Evolutionary conservation across 2,888 invertebrate species (phyloP), one percentile per base, ranked within the genome.

Genomic region (Schizotus pectinicornis): DNA sequence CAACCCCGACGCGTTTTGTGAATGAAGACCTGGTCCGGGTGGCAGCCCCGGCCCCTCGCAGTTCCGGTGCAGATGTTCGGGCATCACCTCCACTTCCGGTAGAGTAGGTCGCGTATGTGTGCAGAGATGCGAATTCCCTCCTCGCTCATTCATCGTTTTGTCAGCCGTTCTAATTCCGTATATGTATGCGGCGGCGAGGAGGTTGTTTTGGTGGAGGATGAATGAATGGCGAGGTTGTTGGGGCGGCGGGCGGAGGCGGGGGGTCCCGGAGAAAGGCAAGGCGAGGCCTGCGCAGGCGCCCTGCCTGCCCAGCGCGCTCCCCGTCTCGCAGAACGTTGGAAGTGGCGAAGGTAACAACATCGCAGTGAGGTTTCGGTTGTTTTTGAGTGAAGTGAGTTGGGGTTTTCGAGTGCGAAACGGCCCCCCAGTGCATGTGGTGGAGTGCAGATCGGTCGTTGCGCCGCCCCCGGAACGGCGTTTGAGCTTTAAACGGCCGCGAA

Each of bases 311-410:
- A 67, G 81, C 82, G 82, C 82, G 22, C 22, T 22, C 83, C 81
- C 81, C 82, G 81, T 81, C 82, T 82, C 80, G 81, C 74, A 82
- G 83, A 83, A 82, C 81, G 82, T 81, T 81, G 83, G 82, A 84
- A 83, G 83, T 83, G 82, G 80, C 81, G 83, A 82, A 81, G 81
- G 82, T 81, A 81, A 80, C 81, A 81, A 81, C 80, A 82, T 81
- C 82, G 83, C 82, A 81, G 81, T 80, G 81, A 79, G 81, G 81
- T 59, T 61, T 64, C 64, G 42, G 82, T 82, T 81, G 81, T 80
- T 82, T 82, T 83, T 61, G 59, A 63, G 68, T 68, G 69, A 45
- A 58, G 62, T 67, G 68, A 53, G 59, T 59, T 37, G 41, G 41
- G 32, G 59, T 56, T 61, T 62, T 52, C 49, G 56, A 34, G 62